phyloP scores from a whole-genome alignment of 2,888 invertebrate species.

The Heteromyza rotundicornis region DNA sequence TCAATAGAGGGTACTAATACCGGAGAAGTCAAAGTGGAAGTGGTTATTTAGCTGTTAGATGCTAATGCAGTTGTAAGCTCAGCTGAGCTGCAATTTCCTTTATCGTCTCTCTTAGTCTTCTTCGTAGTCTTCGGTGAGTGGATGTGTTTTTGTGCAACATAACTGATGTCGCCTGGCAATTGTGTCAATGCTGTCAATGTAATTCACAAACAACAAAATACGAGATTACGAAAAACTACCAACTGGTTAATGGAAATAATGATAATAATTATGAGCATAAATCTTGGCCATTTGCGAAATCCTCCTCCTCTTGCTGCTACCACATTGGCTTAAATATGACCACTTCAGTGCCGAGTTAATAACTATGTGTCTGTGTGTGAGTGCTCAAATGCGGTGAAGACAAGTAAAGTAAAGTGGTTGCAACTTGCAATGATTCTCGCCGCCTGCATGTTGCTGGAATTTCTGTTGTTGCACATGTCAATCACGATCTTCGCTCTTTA shows the following conservation, averaged over 20 bases:
- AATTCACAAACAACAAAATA: no score
- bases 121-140: no score
- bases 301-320: not conserved
- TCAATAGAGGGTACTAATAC: no score
- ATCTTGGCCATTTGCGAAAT: not conserved
- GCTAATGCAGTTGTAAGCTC: not conserved
- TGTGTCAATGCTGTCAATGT: not conserved
- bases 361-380: no score
- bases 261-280: conserved; percentile 4
- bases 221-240: no score
- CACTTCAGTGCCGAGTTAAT: conserved; percentile 22
- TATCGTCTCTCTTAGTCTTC: not conserved
- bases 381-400: not conserved
- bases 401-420: no score
- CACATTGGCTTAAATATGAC: conserved; percentile 24
- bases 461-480: conserved; percentile 34
- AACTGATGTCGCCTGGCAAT: not conserved
- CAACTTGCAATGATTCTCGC: conserved; percentile 14
- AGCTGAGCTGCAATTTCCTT: not conserved
- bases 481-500: conserved; percentile 40
- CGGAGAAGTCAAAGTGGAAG: no score
- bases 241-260: not conserved
- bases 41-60: not conserved
- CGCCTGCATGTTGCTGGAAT: conserved; percentile 8
- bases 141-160: not conserved